phyloP scores from a whole-genome alignment of 1,140 invertebrate genomes.

The Sarcophaga bullata region DNA sequence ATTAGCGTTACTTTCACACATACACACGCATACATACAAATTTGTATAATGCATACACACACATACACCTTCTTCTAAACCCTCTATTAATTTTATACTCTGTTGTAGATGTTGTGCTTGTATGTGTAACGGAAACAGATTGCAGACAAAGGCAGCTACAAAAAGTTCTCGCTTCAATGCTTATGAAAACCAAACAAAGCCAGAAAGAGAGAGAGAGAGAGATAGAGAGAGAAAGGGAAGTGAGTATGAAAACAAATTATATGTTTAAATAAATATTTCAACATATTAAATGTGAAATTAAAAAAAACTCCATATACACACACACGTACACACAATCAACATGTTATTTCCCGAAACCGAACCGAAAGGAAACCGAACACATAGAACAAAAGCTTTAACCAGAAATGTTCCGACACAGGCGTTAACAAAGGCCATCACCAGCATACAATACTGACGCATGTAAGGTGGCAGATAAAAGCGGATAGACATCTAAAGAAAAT shows the following conservation, averaged over 20 bases:
- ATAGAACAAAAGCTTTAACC: not conserved
- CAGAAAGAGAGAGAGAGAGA: not conserved
- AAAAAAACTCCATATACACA: no score
- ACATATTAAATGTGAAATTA: not conserved
- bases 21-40: not conserved
- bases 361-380: not conserved
- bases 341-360: not conserved
- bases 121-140: conserved; percentile 28
- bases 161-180: conserved; percentile 36
- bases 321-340: not conserved
- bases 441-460: not conserved
- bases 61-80: not conserved
- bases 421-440: not conserved
- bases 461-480: not conserved
- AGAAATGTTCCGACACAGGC: not conserved
- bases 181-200: conserved; percentile 1
- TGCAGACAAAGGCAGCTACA: conserved; percentile 20
- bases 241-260: not conserved
- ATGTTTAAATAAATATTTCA: not conserved
- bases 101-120: not conserved
- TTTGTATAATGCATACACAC: not conserved
- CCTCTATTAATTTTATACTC: no score
- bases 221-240: not conserved
- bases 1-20: not conserved
- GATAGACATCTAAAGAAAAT: not conserved